These are phyloP conservation scores for Drosophila nr. perissopoda DNA, from an alignment of 2,888 invertebrate species.

Conservation along the genomic window DNA sequence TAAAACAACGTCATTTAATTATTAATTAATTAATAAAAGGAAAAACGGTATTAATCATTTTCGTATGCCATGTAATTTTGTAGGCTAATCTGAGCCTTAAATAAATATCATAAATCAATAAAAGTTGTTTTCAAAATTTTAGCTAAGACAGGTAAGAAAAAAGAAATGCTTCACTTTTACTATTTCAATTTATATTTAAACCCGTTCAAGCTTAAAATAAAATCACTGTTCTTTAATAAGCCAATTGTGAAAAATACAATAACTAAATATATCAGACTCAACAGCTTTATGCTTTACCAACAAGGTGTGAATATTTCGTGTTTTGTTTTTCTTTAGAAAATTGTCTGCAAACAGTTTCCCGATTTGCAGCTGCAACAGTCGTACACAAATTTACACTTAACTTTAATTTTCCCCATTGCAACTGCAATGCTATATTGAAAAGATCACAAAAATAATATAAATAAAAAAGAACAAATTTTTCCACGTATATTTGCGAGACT, in stretches of 20 bases:
- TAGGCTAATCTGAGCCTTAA: neutral
- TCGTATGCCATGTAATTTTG: neutral
- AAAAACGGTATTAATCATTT: neutral
- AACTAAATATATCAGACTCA: neutral
- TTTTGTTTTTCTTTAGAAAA: slow-evolving; percentile 21
- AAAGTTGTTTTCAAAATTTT: slow-evolving; percentile 4
- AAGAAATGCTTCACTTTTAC: neutral
- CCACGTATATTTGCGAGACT: slow-evolving; percentile 60
- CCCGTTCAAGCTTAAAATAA: neutral
- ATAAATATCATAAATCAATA: neutral
- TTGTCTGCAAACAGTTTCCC: slow-evolving; percentile 19
- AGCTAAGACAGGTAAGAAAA: slow-evolving; percentile 23
- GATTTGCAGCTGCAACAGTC: slow-evolving; percentile 37
- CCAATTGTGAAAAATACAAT: neutral
- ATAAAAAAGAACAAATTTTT: slow-evolving; percentile 34
- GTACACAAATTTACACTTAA: slow-evolving; percentile 4
- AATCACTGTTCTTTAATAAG: neutral
- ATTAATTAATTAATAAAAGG: neutral
- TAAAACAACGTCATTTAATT: neutral
- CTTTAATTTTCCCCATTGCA: slow-evolving; percentile 20
- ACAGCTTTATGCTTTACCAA: neutral
- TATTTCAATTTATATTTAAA: neutral
- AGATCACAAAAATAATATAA: slow-evolving; percentile 5
- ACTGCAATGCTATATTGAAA: slow-evolving; percentile 14
- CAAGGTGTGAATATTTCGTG: slow-evolving; percentile 21